Evolutionary conservation across 2,113 vertebrate genomes (phyloP).

Genomic region (Alouatta palliata): DNA sequence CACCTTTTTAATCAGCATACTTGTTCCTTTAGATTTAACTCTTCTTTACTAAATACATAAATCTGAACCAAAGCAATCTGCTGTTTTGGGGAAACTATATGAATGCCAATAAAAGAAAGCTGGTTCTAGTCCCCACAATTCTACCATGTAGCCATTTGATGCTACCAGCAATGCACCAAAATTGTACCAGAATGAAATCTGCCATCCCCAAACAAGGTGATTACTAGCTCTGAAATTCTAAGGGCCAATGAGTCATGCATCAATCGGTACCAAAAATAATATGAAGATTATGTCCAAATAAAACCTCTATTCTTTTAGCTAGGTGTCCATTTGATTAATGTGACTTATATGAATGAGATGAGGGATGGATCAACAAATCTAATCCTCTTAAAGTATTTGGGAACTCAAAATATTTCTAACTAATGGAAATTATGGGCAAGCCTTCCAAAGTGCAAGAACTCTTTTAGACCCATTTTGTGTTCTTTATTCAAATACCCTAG

Average conservation of each 20-base stretch:
- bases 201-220: neutral
- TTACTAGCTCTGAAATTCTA: neutral
- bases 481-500: neutral
- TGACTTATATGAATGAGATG: neutral
- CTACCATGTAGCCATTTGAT: neutral
- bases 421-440: neutral
- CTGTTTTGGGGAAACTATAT: neutral
- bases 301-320: neutral
- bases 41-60: constrained; percentile 4
- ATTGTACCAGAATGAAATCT: neutral
- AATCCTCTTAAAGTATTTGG: neutral
- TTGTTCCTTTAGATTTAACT: neutral
- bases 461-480: neutral
- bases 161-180: neutral
- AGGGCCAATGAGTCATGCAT: neutral
- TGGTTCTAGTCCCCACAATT: neutral
- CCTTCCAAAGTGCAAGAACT: neutral
- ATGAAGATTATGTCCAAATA: neutral
- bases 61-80: neutral
- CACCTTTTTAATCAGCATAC: neutral
- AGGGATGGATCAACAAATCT: neutral
- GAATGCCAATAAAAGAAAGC: neutral
- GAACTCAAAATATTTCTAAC: constrained; percentile 3
- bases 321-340: neutral
- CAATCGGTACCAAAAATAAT: neutral